These are phyloP conservation scores for Tiaroga cobitis DNA, from an alignment of 2,797 vertebrate species.

Conservation along the genomic window DNA sequence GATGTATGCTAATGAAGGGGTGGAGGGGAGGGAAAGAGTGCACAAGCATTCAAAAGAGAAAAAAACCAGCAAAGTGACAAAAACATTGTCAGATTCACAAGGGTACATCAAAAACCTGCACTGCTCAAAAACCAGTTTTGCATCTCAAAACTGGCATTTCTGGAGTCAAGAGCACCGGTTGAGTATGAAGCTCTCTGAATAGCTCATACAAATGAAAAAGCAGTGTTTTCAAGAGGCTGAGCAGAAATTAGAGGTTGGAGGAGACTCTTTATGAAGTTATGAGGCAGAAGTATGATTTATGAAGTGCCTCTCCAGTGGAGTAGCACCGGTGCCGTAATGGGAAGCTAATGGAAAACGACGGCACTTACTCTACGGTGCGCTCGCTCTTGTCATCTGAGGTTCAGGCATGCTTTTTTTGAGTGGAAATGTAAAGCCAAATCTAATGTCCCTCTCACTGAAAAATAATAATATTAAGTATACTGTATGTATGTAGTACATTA, in stretches of 20 bases:
- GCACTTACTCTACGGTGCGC: slow-evolving; percentile 16
- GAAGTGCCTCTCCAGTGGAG: slow-evolving; percentile 43
- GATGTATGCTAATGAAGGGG: slow-evolving; percentile 79
- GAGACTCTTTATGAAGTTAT: slow-evolving; percentile 68
- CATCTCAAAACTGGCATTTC: slow-evolving; percentile 62
- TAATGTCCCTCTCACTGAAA: background rate
- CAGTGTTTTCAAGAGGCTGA: slow-evolving; percentile 17
- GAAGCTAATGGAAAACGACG: slow-evolving; percentile 39
- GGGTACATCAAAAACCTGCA: slow-evolving; percentile 72
- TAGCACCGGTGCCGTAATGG: slow-evolving; percentile 25
- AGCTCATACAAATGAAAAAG: slow-evolving; percentile 55
- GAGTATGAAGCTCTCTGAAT: slow-evolving; percentile 69
- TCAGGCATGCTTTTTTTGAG: background rate
- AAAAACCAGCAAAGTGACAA: slow-evolving; percentile 69
- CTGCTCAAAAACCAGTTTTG: slow-evolving; percentile 70
- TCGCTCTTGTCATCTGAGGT: background rate
- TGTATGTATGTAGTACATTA: background rate
- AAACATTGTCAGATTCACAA: slow-evolving; percentile 72
- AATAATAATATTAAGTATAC: background rate
- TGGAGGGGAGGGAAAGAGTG: slow-evolving; percentile 45
- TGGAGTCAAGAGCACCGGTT: slow-evolving; percentile 60
- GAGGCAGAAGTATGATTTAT: slow-evolving; percentile 57
- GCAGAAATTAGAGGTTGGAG: slow-evolving; percentile 67
- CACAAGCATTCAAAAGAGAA: slow-evolving; percentile 53
- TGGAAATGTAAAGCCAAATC: background rate